Percentiles rank a stretch among this genome's conserved stretches.
phyloP scores from a whole-genome alignment of 2,888 invertebrate species.

The Rhorus exstirpatorius region DNA sequence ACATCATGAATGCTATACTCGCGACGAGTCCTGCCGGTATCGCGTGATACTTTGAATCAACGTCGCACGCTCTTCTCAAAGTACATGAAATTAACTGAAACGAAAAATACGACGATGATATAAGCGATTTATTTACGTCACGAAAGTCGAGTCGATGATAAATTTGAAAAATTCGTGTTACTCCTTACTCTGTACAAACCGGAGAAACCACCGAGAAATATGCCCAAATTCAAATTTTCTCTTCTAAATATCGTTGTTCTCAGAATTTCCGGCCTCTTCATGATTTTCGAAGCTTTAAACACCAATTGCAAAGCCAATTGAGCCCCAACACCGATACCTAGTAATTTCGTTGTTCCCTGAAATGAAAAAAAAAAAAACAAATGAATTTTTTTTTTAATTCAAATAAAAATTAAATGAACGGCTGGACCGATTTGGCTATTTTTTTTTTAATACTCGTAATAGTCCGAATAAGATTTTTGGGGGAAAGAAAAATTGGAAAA shows the following conservation, averaged over 20 bases:
- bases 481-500: no score
- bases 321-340: slow-evolving; percentile 88
- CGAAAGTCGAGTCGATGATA: neutral
- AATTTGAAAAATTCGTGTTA: slow-evolving; percentile 1
- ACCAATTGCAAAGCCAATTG: slow-evolving; percentile 89
- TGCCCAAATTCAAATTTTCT: slow-evolving; percentile 88
- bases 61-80: slow-evolving; percentile 88
- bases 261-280: slow-evolving; percentile 87
- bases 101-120: slow-evolving; percentile 62
- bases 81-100: slow-evolving; percentile 89
- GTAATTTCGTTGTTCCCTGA: slow-evolving; percentile 88
- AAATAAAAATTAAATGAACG: no score
- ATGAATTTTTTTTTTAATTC: no score
- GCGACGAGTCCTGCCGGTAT: slow-evolving; percentile 91
- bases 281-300: slow-evolving; percentile 87
- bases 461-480: no score
- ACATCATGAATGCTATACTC: slow-evolving; percentile 90
- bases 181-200: slow-evolving; percentile 89
- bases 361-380: slow-evolving; percentile 78
- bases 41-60: slow-evolving; percentile 89
- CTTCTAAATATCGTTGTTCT: slow-evolving; percentile 87
- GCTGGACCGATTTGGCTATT: no score
- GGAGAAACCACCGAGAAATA: slow-evolving; percentile 91
- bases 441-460: no score
- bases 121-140: slow-evolving; percentile 12